Conservation (phyloP, 1,140 invertebrate genomes). For the Papilio polytes region DNA sequence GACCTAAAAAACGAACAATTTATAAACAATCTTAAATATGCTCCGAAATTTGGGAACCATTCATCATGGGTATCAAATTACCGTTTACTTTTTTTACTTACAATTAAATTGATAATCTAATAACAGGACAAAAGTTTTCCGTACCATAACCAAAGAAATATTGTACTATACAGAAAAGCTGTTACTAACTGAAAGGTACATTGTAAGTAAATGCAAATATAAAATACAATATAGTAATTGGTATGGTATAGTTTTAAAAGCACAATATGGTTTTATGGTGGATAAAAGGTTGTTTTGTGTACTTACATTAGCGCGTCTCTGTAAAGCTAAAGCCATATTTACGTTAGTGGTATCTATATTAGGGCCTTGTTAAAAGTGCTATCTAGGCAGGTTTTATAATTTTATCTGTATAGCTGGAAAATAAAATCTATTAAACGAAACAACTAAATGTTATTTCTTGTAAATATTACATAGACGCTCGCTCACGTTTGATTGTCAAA, state of each 20-base stretch:
- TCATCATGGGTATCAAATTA: too few relatives aligned
- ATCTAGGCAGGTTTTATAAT: neutral
- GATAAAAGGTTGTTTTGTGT: neutral
- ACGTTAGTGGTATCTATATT: neutral
- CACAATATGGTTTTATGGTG: too few relatives aligned
- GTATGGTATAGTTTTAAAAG: too few relatives aligned
- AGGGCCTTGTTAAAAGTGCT: neutral
- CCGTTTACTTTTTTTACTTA: too few relatives aligned
- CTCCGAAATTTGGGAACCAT: too few relatives aligned
- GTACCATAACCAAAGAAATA: neutral
- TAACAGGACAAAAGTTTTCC: neutral
- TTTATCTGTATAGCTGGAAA: neutral
- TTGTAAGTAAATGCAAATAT: neutral
- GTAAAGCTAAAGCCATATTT: slow-evolving; percentile 74
- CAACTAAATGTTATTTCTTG: neutral
- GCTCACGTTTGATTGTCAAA: too few relatives aligned
- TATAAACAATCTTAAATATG: neutral
- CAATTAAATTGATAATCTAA: neutral
- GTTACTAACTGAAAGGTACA: neutral
- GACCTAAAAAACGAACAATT: slow-evolving; percentile 86
- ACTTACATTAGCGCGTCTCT: slow-evolving; percentile 75
- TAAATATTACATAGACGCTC: neutral
- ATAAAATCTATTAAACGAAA: neutral
- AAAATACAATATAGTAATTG: too few relatives aligned
- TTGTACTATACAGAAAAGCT: neutral